These are phyloP conservation scores for Chaetodon auriga DNA, from an alignment of 2,113 vertebrate species.

Conservation along the genomic window DNA sequence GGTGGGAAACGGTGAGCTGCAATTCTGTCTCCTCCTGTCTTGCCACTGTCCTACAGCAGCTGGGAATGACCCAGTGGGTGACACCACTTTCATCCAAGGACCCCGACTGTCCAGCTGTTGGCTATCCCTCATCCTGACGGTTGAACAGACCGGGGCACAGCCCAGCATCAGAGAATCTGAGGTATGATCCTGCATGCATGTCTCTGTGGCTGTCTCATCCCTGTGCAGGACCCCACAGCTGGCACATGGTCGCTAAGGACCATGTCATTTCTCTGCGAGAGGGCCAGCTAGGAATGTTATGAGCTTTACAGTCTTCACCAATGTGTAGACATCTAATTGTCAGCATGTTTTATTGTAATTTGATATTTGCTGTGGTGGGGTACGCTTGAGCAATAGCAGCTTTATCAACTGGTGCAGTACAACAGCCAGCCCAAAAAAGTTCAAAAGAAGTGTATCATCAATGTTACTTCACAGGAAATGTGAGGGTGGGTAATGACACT, in stretches of 20 bases:
- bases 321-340: background rate
- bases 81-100: constrained; percentile 72
- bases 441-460: background rate
- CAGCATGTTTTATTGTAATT: background rate
- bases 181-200: constrained; percentile 53
- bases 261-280: constrained; percentile 30
- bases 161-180: constrained; percentile 43
- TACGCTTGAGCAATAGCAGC: background rate
- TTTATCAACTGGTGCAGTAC: background rate
- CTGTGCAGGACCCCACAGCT: constrained; percentile 50
- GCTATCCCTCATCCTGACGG: constrained; percentile 78
- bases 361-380: background rate
- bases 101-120: constrained; percentile 75
- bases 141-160: constrained; percentile 55
- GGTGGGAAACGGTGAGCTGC: constrained; percentile 53
- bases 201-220: constrained; percentile 30
- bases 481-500: background rate
- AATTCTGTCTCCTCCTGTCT: constrained; percentile 67
- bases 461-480: background rate
- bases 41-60: constrained; percentile 61
- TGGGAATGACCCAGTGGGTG: constrained; percentile 65
- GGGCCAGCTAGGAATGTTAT: constrained; percentile 14
- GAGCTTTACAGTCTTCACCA: constrained; percentile 1
- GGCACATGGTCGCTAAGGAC: constrained; percentile 39
- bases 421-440: background rate